Evolutionary conservation across 2,113 vertebrate genomes (phyloP).

Genomic region (Notiomystis cincta): DNA sequence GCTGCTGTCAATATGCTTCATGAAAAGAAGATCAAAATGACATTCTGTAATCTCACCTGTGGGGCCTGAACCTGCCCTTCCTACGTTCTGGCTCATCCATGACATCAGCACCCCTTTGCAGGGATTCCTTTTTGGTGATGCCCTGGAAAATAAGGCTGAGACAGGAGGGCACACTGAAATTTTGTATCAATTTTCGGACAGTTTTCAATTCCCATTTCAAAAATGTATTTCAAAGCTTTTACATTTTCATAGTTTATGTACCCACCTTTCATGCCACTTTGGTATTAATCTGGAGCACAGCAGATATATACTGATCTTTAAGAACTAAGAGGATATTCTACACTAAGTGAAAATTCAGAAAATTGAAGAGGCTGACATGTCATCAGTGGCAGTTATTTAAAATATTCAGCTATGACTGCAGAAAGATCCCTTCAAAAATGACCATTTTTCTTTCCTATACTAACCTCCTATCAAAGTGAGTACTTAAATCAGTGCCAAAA

Average conservation of each 20-base stretch:
- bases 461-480: neutral
- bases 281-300: neutral
- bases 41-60: neutral
- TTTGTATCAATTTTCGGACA: neutral
- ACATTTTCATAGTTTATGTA: neutral
- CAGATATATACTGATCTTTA: neutral
- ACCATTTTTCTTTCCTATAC: neutral
- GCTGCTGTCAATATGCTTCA: neutral
- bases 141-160: neutral
- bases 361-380: neutral
- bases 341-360: neutral
- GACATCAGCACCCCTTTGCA: neutral
- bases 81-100: neutral
- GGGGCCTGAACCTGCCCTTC: neutral
- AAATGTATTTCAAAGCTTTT: neutral
- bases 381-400: neutral
- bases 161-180: neutral
- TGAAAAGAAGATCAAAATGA: neutral
- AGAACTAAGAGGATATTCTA: neutral
- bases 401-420: neutral
- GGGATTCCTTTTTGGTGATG: neutral
- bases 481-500: neutral
- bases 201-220: neutral
- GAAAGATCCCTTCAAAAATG: neutral
- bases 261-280: neutral